phyloP scores from a whole-genome alignment of 2,797 vertebrate genomes.

The Clarias platycephalus region DNA sequence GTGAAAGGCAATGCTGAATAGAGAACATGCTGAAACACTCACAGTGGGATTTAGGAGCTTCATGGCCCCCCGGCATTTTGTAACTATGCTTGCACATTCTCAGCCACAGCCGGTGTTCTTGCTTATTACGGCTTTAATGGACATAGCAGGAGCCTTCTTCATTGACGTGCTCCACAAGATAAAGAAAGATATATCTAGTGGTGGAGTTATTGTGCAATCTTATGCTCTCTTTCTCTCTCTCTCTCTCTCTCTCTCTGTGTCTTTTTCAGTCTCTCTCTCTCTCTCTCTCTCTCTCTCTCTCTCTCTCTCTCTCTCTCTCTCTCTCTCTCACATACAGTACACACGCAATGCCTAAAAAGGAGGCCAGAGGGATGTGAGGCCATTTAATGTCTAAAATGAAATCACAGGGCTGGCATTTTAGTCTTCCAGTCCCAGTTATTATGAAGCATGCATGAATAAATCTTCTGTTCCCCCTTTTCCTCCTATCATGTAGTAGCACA shows the following conservation, averaged over 20 bases:
- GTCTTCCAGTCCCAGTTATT: constrained; percentile 17
- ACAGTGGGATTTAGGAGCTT: neutral
- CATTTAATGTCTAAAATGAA: constrained; percentile 24
- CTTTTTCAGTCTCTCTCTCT: neutral
- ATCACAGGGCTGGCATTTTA: constrained; percentile 17
- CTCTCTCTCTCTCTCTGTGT: neutral
- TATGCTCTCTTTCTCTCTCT: neutral
- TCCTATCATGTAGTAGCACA: constrained; percentile 16
- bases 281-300: too few species aligned
- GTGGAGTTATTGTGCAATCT: neutral
- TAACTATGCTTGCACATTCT: constrained; percentile 13
- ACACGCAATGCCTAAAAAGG: constrained; percentile 14
- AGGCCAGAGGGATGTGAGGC: constrained; percentile 2
- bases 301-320: too few species aligned
- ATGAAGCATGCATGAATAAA: constrained; percentile 33
- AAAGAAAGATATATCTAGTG: constrained; percentile 5
- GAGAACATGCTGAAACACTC: constrained; percentile 25
- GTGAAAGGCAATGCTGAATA: constrained; percentile 12
- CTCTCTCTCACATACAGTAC: neutral
- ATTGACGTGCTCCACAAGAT: constrained; percentile 22
- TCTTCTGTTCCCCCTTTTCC: constrained; percentile 3
- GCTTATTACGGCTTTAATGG: constrained; percentile 26
- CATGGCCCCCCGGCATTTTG: neutral
- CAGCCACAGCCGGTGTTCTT: constrained; percentile 1
- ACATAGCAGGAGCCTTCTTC: constrained; percentile 13